These are phyloP conservation scores for Carassius carassius DNA, from an alignment of 2,113 vertebrate genomes.

Conservation along the genomic window DNA sequence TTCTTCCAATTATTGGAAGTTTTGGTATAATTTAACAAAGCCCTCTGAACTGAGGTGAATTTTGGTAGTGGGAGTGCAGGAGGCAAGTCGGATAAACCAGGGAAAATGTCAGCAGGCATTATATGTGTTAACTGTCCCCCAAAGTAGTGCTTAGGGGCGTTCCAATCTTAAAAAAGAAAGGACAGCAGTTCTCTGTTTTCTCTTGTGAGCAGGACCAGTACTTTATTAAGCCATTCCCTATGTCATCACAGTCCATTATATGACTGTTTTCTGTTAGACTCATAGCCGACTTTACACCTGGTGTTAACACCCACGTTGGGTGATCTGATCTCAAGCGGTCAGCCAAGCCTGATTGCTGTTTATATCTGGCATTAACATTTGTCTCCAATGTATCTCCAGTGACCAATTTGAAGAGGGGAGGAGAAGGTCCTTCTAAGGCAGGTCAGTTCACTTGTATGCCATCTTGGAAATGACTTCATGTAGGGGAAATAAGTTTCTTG, in stretches of 20 bases:
- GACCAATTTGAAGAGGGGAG: background rate
- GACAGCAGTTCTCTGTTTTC: conserved; percentile 43
- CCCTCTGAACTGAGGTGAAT: background rate
- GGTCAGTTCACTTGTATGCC: background rate
- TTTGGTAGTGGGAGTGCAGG: background rate
- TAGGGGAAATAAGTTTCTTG: background rate
- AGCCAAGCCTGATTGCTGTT: background rate
- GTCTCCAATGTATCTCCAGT: background rate
- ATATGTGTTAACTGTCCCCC: conserved; percentile 49
- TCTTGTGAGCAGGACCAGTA: conserved; percentile 21
- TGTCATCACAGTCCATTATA: conserved; percentile 44
- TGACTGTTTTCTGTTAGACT: conserved; percentile 33
- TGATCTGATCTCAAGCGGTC: conserved; percentile 5
- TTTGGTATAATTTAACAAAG: background rate
- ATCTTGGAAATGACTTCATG: background rate
- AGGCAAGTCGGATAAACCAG: conserved; percentile 35
- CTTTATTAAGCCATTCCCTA: conserved; percentile 37
- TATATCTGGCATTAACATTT: background rate
- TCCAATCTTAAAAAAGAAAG: conserved; percentile 34
- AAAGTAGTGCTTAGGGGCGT: conserved; percentile 34
- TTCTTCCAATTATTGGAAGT: background rate
- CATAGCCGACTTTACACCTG: background rate
- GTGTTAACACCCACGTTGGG: background rate
- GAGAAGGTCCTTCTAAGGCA: background rate
- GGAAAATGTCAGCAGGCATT: conserved; percentile 25